Conservation (phyloP, 2,797 vertebrate genomes). For the Oreochromis mossambicus region DNA sequence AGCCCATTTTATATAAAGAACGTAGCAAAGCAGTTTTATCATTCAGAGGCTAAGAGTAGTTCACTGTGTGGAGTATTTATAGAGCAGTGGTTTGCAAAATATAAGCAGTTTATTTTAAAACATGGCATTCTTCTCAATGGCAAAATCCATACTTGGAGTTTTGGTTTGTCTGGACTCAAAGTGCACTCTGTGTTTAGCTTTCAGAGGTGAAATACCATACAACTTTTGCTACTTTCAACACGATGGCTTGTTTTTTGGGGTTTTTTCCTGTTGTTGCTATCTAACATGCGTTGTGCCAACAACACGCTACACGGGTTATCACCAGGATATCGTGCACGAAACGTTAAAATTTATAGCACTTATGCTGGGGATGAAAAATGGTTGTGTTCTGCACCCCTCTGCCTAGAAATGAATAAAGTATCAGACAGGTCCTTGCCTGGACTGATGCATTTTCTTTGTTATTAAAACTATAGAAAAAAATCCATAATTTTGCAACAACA, state of each 20-base stretch:
- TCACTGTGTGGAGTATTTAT: neutral
- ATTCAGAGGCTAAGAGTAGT: neutral
- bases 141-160: slow-evolving; percentile 3
- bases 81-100: neutral
- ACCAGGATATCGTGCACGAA: slow-evolving; percentile 44
- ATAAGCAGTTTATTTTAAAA: neutral
- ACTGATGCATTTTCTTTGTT: neutral
- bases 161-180: slow-evolving; percentile 1
- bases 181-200: slow-evolving; percentile 17
- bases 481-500: neutral
- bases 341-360: slow-evolving; percentile 38
- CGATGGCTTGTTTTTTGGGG: neutral
- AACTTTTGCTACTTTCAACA: slow-evolving; percentile 63
- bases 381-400: neutral
- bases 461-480: neutral
- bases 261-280: slow-evolving; percentile 49
- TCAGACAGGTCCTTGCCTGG: neutral
- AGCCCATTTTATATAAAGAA: neutral
- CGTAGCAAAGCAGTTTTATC: neutral
- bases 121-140: neutral
- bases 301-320: slow-evolving; percentile 27
- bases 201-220: slow-evolving; percentile 41
- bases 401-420: neutral
- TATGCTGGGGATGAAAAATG: neutral
- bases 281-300: slow-evolving; percentile 19